These are phyloP conservation scores for Porites evermanni DNA, from an alignment of 92 coral and sea anemone genomes.

Conservation along the genomic window DNA sequence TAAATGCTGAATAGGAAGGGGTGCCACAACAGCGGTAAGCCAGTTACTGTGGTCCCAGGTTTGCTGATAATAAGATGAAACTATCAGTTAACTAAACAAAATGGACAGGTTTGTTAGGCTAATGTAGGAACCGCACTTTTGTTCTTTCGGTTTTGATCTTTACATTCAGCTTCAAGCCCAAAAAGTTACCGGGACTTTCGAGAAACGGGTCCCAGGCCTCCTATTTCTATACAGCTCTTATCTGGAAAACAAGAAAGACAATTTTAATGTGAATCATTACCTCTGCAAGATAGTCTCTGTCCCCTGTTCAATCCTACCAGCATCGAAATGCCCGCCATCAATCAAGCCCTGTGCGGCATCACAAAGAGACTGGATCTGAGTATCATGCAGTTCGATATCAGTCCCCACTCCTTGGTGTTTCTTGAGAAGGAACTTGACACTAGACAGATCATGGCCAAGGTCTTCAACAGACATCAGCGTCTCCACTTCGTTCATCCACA, in stretches of 20 bases:
- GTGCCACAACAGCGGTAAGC: too few relatives aligned
- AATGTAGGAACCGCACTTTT: too few relatives aligned
- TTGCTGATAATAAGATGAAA: too few relatives aligned
- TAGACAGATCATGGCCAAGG: conserved; percentile 84
- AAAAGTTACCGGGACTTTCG: too few relatives aligned
- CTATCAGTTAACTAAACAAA: too few relatives aligned
- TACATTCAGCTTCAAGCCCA: too few relatives aligned
- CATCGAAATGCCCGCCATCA: conserved; percentile 80
- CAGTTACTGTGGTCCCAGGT: too few relatives aligned
- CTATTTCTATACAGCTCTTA: too few relatives aligned
- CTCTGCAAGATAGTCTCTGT: conserved; percentile 64
- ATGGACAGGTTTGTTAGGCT: too few relatives aligned
- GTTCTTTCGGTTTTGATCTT: too few relatives aligned
- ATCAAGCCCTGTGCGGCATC: conserved; percentile 79
- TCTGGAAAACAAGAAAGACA: neutral
- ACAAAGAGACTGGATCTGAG: conserved; percentile 75
- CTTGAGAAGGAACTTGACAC: conserved; percentile 91
- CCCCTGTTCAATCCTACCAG: conserved; percentile 71
- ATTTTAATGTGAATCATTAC: conserved; percentile 1
- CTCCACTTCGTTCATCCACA: conserved; percentile 94
- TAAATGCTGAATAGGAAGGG: too few relatives aligned
- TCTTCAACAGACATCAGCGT: conserved; percentile 88
- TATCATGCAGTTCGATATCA: conserved; percentile 78
- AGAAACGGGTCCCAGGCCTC: too few relatives aligned
- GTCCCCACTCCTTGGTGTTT: conserved; percentile 88